Evolutionary conservation across 2,113 vertebrate genomes (phyloP), one percentile per base, ranked within the genome.

Genomic region (Pungitius pungitius): DNA sequence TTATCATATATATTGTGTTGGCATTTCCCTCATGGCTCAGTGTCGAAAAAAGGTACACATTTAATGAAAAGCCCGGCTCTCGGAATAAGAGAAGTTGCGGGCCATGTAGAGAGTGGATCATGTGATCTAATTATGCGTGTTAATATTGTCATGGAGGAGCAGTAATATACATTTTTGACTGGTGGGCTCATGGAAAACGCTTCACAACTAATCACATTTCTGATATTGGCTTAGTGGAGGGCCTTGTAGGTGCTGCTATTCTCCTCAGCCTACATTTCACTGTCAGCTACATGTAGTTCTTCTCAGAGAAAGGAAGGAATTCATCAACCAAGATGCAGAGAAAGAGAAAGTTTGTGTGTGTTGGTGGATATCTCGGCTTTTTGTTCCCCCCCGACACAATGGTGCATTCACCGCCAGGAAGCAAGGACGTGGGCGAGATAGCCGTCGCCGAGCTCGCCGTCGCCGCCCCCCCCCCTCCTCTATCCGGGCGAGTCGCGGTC

Each of bases 1-100:
- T 93, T 90, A 92, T 75, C 85, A 92, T 90, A 91, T 88, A 88
- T 90, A 91, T 89, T 87, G 75, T 85, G 60, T 78, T 79, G 61
- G 58, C 80, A 86, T 88, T 87, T 88, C 65, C 69, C 62, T 81
- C 54, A 56, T 71, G 76, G 69, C 76, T 81, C 75, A 82, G 57
- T 85, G 81, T 85, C 62, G 87, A 69, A 84, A 30, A 87, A 85
- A 65, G 67, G 45, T 63, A 64, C 65, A 69, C 65, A 78, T 73
- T 77, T 87, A 91, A 91, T 89, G 77, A 91, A 75, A 77, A 69
- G 69, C 47, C 17, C 60, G 54, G 69, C 75, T 80, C 66, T 67
- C 64, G 40, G 78, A 35, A n/a, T n/a, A 80, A 69, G 49, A 58
- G 17, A 18, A 58, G 27, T 57, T 47, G 24, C 27, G 45, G 55